A percentile compares a stretch with the other conserved stretches of the same genome.
Conservation (phyloP, 2,113 vertebrate species). For the Ancistrus triradiatus region DNA sequence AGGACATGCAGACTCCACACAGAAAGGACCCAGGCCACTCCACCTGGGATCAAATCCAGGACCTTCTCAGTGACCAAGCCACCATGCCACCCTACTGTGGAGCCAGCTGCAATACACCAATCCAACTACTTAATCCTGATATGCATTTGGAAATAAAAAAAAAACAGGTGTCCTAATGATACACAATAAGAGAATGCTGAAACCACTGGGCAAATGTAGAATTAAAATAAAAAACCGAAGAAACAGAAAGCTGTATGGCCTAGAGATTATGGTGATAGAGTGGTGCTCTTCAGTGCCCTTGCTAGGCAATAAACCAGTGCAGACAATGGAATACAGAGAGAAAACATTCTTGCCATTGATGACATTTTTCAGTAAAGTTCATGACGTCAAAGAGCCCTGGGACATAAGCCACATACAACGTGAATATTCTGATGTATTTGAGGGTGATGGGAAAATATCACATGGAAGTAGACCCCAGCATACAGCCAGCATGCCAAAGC, state of each 20-base stretch:
- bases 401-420: not conserved
- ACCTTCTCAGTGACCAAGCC: no score
- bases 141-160: not conserved
- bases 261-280: not conserved
- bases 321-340: not conserved
- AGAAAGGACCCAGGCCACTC: no score
- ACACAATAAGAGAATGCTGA: not conserved
- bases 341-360: conserved; percentile 6
- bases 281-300: not conserved
- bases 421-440: not conserved
- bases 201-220: conserved; percentile 15
- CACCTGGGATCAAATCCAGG: no score
- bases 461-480: no score
- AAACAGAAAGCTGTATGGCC: conserved; percentile 7
- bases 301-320: not conserved
- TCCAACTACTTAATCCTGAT: not conserved
- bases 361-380: not conserved
- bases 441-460: not conserved
- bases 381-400: not conserved
- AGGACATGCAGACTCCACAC: no score
- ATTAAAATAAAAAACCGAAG: conserved; percentile 37
- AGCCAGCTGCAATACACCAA: not conserved
- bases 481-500: no score
- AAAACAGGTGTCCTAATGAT: not conserved
- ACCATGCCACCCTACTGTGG: no score